Evolutionary conservation across 1,140 invertebrate genomes (phyloP), one percentile per base, ranked within the genome.

Genomic region (Manduca sexta): DNA sequence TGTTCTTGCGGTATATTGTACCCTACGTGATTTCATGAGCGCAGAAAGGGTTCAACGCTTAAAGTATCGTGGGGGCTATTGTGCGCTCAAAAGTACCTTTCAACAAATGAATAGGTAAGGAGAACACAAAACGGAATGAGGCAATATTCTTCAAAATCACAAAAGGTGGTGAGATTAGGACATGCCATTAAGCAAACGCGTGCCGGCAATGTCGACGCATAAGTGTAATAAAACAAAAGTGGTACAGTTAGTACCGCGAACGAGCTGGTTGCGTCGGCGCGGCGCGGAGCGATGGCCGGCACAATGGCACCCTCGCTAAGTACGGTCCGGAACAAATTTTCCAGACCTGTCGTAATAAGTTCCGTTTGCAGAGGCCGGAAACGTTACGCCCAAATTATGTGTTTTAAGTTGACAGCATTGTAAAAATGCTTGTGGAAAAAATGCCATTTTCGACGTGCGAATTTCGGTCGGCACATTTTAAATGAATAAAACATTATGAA

Each of bases 281-380:
- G 57, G 37, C 34, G n/a, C n/a, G n/a, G n/a, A n/a, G n/a, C n/a
- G 48, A 39, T 46, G 60, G 55, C 31, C 52, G 44, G 52, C 57
- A 76, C 77, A 76, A 78, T 78, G 49, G 65, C 44, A 52, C 45
- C 45, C 49, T 60, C 69, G 60, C 61, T 77, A 76, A 77, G 68
- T 77, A 64, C 67, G 71, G 68, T 72, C 73, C 55, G 59, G 57
- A 69, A 64, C 64, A 58, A 75, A 70, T 73, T 73, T 68, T 60
- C 64, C 66, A 50, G 60, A 69, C 63, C 62, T 68, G 56, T 56
- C 60, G 69, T 76, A 78, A 74, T 81, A 73, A 74, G 71, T 66
- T 59, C 62, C 66, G 66, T 65, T 78, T 44, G 42, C 41, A 61
- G 30, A 52, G 60, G 34, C 54, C 63, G 67, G 71, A 76, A 74